Evolutionary conservation across 2,888 invertebrate species (phyloP).

Genomic region (Eilema caniola): DNA sequence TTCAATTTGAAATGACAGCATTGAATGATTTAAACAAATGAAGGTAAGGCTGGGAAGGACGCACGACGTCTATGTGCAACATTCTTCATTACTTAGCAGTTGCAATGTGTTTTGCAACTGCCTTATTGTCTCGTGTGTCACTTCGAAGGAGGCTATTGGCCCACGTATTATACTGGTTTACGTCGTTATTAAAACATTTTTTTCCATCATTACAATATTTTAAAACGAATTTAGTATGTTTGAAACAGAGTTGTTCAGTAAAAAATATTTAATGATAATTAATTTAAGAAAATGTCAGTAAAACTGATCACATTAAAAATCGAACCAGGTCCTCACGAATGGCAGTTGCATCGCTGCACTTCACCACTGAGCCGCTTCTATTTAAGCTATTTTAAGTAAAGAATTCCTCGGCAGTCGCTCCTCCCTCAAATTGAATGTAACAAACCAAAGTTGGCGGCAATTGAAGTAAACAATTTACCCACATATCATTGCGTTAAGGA

Average conservation of each 20-base stretch:
- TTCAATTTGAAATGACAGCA: constrained; percentile 17
- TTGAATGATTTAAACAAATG: not conserved
- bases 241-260: not conserved
- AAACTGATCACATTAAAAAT: not conserved
- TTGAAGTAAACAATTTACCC: constrained; percentile 38
- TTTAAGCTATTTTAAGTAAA: not conserved
- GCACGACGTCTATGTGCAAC: not conserved
- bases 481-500: constrained; percentile 39
- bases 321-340: not conserved
- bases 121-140: too few relatives aligned
- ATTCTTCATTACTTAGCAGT: not conserved
- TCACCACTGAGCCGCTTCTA: too few relatives aligned
- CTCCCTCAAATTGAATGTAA: constrained; percentile 3
- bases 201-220: too few relatives aligned
- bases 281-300: not conserved
- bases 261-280: not conserved
- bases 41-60: not conserved
- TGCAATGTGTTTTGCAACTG: not conserved
- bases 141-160: too few relatives aligned
- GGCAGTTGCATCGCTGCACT: too few relatives aligned
- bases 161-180: too few relatives aligned
- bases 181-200: too few relatives aligned
- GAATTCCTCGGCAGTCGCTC: not conserved
- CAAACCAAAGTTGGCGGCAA: not conserved
- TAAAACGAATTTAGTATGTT: too few relatives aligned